Evolutionary conservation across 1,140 invertebrate species (phyloP), one percentile per base, ranked within the genome.

Genomic region (Lutraria rhynchaena): DNA sequence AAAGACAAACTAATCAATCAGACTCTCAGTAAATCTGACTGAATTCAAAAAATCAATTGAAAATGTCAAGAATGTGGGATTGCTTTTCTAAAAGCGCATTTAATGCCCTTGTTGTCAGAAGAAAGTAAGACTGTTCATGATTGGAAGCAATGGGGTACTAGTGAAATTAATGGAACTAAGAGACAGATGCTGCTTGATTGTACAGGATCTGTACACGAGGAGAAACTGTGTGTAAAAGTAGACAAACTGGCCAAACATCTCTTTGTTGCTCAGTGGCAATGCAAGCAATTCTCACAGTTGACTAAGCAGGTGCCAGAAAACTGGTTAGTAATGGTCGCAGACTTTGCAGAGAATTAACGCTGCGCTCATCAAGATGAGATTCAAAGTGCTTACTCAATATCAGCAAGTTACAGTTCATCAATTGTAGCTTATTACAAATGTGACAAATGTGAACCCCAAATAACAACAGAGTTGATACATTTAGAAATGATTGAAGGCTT

Each of bases 321-420:
- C 17, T 5, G 11, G 44, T 35, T 82, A 11, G 57, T 75, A 11
- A 63, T 27, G 0, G 24, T 65, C 4, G 61, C 61, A 1, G 80
- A 67, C 33, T 82, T 65, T 41, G 33, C 69, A 17, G 80, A 82
- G 57, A 82, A 82, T 37, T 82, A 75, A 24, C 17, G 60, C 31
- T 82, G 80, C 53, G 11, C 44, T 0, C 5, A 11, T 27, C 80
- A 74, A 46, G 70, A 82, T 19, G 78, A 73, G 29, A 46, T 69
- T 0, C 63, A 69, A 24, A 27, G 0, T 33, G 76, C 63, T 0
- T 58, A 78, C 31, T 78, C n/a, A 19, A 15, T 67, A 78, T 49
- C 31, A 37, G 13, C 75, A 78, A 49, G 75, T 35, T n/a, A 69
- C 76, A 22, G 53, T 78, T 31, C 31, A 5, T 27, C 76, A 3